phyloP scores from a whole-genome alignment of 2,797 vertebrate genomes.

The Sebastes ruberrimus region DNA sequence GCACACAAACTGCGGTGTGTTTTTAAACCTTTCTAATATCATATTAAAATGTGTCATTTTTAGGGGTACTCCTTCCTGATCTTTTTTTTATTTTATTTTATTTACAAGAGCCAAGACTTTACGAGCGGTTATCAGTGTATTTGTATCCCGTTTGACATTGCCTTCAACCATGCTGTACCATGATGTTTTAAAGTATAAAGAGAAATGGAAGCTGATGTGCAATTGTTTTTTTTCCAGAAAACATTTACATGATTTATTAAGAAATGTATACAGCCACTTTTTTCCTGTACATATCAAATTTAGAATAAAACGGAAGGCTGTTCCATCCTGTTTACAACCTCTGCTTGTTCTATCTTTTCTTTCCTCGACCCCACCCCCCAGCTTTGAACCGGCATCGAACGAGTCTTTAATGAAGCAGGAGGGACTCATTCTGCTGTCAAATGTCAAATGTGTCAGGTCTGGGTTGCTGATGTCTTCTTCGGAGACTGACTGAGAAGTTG shows the following conservation, averaged over 20 bases:
- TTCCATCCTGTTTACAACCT: slow-evolving; percentile 64
- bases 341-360: neutral
- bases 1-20: slow-evolving; percentile 12
- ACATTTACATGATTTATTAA: slow-evolving; percentile 74
- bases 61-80: slow-evolving; percentile 43
- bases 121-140: slow-evolving; percentile 42
- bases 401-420: slow-evolving; percentile 1
- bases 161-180: slow-evolving; percentile 64
- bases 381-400: slow-evolving; percentile 13
- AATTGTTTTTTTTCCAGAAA: slow-evolving; percentile 67
- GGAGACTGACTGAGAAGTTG: neutral
- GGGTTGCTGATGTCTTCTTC: slow-evolving; percentile 22
- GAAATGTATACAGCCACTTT: slow-evolving; percentile 65
- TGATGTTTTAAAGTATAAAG: slow-evolving; percentile 60
- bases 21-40: slow-evolving; percentile 31
- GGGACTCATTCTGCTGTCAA: slow-evolving; percentile 20
- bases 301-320: slow-evolving; percentile 74
- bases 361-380: neutral
- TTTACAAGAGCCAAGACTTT: slow-evolving; percentile 42
- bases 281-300: slow-evolving; percentile 77
- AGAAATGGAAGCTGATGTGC: slow-evolving; percentile 70
- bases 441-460: slow-evolving; percentile 22
- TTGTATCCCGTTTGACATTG: slow-evolving; percentile 59
- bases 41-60: slow-evolving; percentile 23
- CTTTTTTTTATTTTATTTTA: slow-evolving; percentile 9